Base-by-base conservation (phyloP, 2,797 vertebrate genomes). In the Dendrocincla tyrannina region DNA sequence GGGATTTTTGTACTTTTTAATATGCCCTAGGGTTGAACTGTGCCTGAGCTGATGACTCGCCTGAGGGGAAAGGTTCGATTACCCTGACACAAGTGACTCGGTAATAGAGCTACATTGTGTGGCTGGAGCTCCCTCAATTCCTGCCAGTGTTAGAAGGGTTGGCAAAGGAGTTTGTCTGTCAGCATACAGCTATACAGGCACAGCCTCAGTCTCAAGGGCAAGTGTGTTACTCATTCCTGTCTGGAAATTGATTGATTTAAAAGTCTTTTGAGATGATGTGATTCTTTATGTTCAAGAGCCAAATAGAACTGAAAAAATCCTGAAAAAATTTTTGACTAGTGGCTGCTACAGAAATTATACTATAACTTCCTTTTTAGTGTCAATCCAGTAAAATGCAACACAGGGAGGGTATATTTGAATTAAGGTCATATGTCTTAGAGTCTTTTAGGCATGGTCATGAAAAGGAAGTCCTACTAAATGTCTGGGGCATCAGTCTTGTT, bases 51-150 rank as follows among this genome's bases (percentile, higher is more conserved):
- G 84, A 52, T 47, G 80, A 44, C 19, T 11, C 0, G 2, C 23
- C 64, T 49, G 77, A 76, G 67, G 63, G 62, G 47, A 33, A 41
- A 47, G 37, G 24, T 86, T 78, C 55, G 44, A 41, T 60, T 84
- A 85, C 47, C 20, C 13, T 47, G 75, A 9, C 0, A 0, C 32
- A 72, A 49, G 17, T 25, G 72, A 58, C 9, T 10, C 0, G 0
- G 41, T 19, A 53, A 17, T n/a, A 62, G 84, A 53, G 58, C 28
- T 75, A 7, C 37, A 4, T 60, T 67, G 77, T 64, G 58, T 15
- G 18, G 41, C 55, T 44, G 89, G 60, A 74, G 68, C 50, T 76
- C 68, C 63, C 5, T 39, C 35, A 10, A 1, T 58, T 89, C 15
- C 64, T 56, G 81, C 53, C 66, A 10, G 27, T 1, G 3, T 64